Evolutionary conservation across 92 coral and sea anemone genomes (phyloP), one percentile per base, ranked within the genome.

Genomic region (Galaxea fascicularis): DNA sequence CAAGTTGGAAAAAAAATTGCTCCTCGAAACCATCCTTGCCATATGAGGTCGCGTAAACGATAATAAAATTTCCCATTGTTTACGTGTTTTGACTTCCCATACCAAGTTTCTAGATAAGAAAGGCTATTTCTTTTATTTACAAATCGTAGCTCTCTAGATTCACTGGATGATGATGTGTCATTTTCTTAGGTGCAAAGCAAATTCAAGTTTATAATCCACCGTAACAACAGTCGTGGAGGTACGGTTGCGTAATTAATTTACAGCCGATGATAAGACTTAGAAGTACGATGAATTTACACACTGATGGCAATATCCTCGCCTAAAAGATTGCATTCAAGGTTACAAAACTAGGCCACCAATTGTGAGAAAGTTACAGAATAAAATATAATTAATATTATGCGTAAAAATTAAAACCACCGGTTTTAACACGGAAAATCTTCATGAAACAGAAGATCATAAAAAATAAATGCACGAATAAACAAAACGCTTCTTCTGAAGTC

Each of bases 31-130:
- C 17, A 4, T 12, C 17, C 41, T 28, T 13, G 30, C 84, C 21
- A 66, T 41, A 80, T 68, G 52, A 69, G 85, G 85, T 69, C 35
- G 31, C 76, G 35, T 68, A 56, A 71, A 54, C 0, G 78, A 82
- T 71, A 82, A 53, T 52, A 58, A 69, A 71, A 70, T 41, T 82
- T 25, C 86, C 77, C 66, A 60, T 78, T 71, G 86, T 57, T 82
- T 14, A 25, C 70, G 52, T 82, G 78, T 82, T 82, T 82, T 39
- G 86, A 39, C 70, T 82, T 28, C 57, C 16, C 8, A 11, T 67
- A 31, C 62, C 68, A 52, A 39, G 31, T 24, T 29, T 69, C 47
- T 67, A 67, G 57, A 71, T 70, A 82, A 31, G 65, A 17, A 74
- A 8, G 44, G 27, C 15, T 29, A 21, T 28, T 70, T 69, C 51